Percentiles rank a stretch among this genome's conserved stretches.
Evolutionary conservation across 2,113 vertebrate genomes (phyloP).

Genomic region (Lipophrys pholis): DNA sequence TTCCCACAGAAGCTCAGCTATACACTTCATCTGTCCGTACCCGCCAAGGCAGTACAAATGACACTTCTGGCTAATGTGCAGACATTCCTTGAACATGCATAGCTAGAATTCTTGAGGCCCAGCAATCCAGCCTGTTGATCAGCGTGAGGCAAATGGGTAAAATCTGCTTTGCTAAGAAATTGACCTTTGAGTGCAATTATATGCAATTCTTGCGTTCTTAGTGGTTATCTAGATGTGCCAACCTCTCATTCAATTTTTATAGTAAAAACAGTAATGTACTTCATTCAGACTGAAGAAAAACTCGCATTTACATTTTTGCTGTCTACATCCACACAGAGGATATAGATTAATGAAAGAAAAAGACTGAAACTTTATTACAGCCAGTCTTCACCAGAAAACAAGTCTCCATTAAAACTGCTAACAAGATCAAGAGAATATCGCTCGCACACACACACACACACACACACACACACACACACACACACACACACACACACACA

Average conservation of each 20-base stretch:
- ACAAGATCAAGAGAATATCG: not conserved
- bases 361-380: too few species aligned
- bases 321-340: too few species aligned
- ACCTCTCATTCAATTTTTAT: too few species aligned
- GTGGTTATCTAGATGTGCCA: not conserved
- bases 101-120: slow-evolving; percentile 40
- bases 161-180: not conserved
- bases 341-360: too few species aligned
- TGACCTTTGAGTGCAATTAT: not conserved
- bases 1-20: slow-evolving; percentile 30
- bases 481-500: too few species aligned
- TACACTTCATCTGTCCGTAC: slow-evolving; percentile 4
- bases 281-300: too few species aligned
- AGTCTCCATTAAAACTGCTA: not conserved
- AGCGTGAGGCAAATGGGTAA: slow-evolving; percentile 26
- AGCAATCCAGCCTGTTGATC: slow-evolving; percentile 28
- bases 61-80: slow-evolving; percentile 36
- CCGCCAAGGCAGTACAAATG: slow-evolving; percentile 36
- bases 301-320: too few species aligned
- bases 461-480: too few species aligned
- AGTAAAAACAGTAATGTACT: too few species aligned
- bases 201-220: not conserved
- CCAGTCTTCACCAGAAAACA: too few species aligned
- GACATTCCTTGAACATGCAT: slow-evolving; percentile 51
- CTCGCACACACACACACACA: too few species aligned